Conservation (phyloP, 2,888 invertebrate genomes). For the Epinotia demarniana region DNA sequence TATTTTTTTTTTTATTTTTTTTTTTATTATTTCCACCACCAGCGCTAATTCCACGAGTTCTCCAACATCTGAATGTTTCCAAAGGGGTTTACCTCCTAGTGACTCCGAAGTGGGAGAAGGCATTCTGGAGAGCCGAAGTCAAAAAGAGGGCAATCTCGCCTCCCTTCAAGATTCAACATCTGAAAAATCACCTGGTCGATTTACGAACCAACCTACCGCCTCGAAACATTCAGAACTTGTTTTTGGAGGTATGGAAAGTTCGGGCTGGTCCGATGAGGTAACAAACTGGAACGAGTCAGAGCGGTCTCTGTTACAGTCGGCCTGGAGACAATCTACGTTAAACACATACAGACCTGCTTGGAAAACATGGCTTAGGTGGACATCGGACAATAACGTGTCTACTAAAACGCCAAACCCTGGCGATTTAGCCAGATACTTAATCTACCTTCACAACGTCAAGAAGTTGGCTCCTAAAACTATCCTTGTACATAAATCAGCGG, state of each 20-base stretch:
- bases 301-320: background rate
- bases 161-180: no score
- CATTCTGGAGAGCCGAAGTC: no score
- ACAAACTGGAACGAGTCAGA: background rate
- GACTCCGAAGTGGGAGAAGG: constrained; percentile 44
- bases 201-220: background rate
- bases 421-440: no score
- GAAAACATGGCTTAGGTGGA: background rate
- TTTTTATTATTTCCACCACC: no score
- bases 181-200: constrained; percentile 18
- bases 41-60: constrained; percentile 46
- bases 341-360: background rate
- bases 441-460: no score
- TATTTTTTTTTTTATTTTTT: no score
- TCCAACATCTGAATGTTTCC: constrained; percentile 46
- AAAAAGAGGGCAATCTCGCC: no score
- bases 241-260: constrained; percentile 14
- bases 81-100: constrained; percentile 47
- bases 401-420: no score
- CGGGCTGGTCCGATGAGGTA: constrained; percentile 6
- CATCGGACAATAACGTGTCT: no score
- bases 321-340: background rate
- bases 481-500: no score
- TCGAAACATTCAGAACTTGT: background rate
- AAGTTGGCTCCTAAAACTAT: no score